Evolutionary conservation across 30 jellyfish, hydroid and myxozoan species (phyloP).

Genomic region (Aurelia sp.): DNA sequence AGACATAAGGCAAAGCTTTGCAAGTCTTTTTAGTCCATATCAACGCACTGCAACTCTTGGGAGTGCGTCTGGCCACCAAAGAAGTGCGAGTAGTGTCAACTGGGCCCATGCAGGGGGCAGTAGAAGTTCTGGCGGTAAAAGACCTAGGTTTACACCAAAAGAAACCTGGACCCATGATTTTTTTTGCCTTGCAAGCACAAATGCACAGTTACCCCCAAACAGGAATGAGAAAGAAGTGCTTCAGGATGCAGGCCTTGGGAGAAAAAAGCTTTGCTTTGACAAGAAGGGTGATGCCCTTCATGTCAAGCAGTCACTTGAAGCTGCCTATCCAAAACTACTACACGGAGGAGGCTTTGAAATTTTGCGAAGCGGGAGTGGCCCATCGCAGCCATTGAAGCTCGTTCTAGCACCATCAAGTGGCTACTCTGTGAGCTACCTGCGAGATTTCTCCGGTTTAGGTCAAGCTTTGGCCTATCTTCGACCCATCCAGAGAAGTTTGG

Average conservation of each 20-base stretch:
- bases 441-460: too few relatives aligned
- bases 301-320: neutral
- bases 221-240: neutral
- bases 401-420: neutral
- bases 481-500: too few relatives aligned
- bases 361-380: neutral
- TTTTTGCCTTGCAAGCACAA: neutral
- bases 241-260: slow-evolving; percentile 20
- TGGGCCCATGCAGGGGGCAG: neutral
- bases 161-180: slow-evolving; percentile 23
- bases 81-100: neutral
- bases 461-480: too few relatives aligned
- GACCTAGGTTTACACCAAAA: neutral
- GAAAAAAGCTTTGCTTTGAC: neutral
- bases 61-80: neutral
- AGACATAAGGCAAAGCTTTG: neutral
- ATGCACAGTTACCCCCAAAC: neutral
- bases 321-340: slow-evolving; percentile 1
- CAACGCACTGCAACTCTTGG: neutral
- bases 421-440: too few relatives aligned
- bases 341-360: slow-evolving; percentile 16
- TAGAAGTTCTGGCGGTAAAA: neutral
- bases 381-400: neutral
- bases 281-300: slow-evolving; percentile 9
- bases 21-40: neutral